phyloP scores from a whole-genome alignment of 1,140 invertebrate genomes.

The Tetranychus cinnabarinus region DNA sequence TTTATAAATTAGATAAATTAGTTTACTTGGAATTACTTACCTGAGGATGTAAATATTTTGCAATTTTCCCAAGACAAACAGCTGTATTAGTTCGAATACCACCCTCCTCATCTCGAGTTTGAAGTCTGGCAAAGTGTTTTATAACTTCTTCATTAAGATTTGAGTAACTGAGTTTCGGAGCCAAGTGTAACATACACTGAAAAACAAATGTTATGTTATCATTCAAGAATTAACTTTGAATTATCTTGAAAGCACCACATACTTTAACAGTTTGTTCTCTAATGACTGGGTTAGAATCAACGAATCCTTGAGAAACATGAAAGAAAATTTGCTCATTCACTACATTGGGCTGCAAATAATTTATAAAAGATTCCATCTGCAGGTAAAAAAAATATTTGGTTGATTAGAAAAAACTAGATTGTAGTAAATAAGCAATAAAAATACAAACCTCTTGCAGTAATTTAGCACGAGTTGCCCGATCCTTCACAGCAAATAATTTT shows the following conservation, averaged over 20 bases:
- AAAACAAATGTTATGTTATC: constrained; percentile 15
- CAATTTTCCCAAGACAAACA: constrained; percentile 94
- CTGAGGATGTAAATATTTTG: constrained; percentile 68
- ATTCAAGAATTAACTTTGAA: too few relatives aligned
- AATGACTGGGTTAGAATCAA: constrained; percentile 87
- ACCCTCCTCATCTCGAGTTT: constrained; percentile 69
- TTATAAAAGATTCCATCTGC: constrained; percentile 24
- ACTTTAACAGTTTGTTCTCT: constrained; percentile 91
- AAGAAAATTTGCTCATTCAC: constrained; percentile 75
- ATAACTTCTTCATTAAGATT: constrained; percentile 91
- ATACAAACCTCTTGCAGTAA: constrained; percentile 46
- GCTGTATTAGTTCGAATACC: constrained; percentile 86
- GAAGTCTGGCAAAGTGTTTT: constrained; percentile 79
- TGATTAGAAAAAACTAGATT: background rate
- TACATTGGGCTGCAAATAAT: constrained; percentile 28
- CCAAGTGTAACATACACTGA: constrained; percentile 68
- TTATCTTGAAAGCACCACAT: constrained; percentile 9
- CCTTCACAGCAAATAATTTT: constrained; percentile 82
- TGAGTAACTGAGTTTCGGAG: constrained; percentile 88
- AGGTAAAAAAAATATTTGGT: constrained; percentile 6
- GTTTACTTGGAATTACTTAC: constrained; percentile 4
- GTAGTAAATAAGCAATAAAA: constrained; percentile 16
- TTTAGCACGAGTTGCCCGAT: constrained; percentile 73
- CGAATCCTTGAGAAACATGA: constrained; percentile 71
- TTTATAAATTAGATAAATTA: constrained; percentile 4